phyloP scores from a whole-genome alignment of 2,888 invertebrate species.

The Amphimallon solstitiale region DNA sequence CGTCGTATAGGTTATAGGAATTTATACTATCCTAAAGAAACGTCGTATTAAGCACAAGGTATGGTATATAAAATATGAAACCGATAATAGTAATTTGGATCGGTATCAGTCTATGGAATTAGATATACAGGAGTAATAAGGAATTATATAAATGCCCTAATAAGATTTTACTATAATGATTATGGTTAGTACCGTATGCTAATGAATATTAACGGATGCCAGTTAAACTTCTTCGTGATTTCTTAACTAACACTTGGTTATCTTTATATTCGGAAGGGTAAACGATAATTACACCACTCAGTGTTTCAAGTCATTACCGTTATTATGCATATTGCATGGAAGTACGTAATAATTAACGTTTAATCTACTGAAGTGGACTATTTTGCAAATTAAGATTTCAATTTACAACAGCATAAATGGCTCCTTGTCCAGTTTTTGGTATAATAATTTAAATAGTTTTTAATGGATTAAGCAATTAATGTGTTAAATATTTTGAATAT shows the following conservation, averaged over 20 bases:
- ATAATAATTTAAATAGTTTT: too few species aligned
- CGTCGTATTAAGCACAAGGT: neutral
- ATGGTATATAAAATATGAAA: slow-evolving; percentile 23
- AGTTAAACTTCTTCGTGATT: slow-evolving; percentile 1
- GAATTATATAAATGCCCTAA: slow-evolving; percentile 41
- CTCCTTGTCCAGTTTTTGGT: too few species aligned
- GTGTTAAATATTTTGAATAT: too few species aligned
- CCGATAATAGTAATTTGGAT: slow-evolving; percentile 40
- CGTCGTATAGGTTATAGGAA: too few species aligned
- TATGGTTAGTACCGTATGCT: slow-evolving; percentile 37
- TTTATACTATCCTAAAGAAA: too few species aligned
- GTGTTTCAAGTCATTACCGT: slow-evolving; percentile 11
- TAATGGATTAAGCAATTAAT: too few species aligned
- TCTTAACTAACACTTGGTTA: slow-evolving; percentile 30
- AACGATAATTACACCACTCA: slow-evolving; percentile 33
- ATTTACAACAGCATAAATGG: too few species aligned
- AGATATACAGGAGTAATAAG: slow-evolving; percentile 26
- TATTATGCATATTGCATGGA: slow-evolving; percentile 9
- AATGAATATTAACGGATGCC: slow-evolving; percentile 37
- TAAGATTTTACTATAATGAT: slow-evolving; percentile 44
- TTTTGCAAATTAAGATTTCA: too few species aligned
- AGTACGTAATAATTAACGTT: slow-evolving; percentile 8
- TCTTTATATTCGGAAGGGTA: slow-evolving; percentile 28
- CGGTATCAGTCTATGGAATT: slow-evolving; percentile 15
- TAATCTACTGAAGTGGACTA: neutral